These are phyloP conservation scores for Phyllotreta striolata DNA, from an alignment of 2,888 invertebrate species.

Conservation along the genomic window DNA sequence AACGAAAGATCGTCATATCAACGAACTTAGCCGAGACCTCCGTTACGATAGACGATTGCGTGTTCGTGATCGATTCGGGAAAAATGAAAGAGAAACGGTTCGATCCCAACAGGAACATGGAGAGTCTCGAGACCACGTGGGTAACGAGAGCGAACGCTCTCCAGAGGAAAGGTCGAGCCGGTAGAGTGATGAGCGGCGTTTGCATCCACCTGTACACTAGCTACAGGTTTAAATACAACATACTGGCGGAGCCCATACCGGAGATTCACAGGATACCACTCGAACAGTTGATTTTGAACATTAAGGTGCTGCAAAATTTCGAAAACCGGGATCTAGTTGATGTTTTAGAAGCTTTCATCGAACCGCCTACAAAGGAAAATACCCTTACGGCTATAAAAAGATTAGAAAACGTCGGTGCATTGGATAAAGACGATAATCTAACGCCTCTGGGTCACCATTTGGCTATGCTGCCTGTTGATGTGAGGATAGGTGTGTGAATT, in stretches of 20 bases:
- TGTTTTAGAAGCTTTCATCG: slow-evolving; percentile 71
- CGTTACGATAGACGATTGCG: slow-evolving; percentile 94
- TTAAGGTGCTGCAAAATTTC: slow-evolving; percentile 72
- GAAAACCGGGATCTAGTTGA: slow-evolving; percentile 51
- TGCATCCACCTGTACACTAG: slow-evolving; percentile 87
- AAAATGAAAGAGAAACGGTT: slow-evolving; percentile 91
- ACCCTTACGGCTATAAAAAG: slow-evolving; percentile 74
- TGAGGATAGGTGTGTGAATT: slow-evolving; percentile 73
- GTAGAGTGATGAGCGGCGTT: slow-evolving; percentile 88
- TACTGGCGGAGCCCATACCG: slow-evolving; percentile 80
- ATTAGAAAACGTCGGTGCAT: slow-evolving; percentile 79
- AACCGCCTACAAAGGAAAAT: slow-evolving; percentile 75
- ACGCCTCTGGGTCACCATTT: slow-evolving; percentile 89
- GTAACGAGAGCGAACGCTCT: slow-evolving; percentile 89
- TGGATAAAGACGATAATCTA: slow-evolving; percentile 76
- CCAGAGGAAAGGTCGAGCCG: slow-evolving; percentile 90
- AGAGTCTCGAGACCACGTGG: slow-evolving; percentile 87
- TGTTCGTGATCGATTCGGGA: slow-evolving; percentile 92
- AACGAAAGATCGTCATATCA: slow-evolving; percentile 85
- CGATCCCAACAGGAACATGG: slow-evolving; percentile 85
- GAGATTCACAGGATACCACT: slow-evolving; percentile 91
- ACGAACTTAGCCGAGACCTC: slow-evolving; percentile 97
- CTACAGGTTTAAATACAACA: slow-evolving; percentile 71
- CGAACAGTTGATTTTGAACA: slow-evolving; percentile 80
- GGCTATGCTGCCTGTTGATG: slow-evolving; percentile 89